Percentiles rank a stretch among this genome's conserved stretches.
phyloP scores from a whole-genome alignment of 2,113 vertebrate genomes.

The Entomyzon cyanotis region DNA sequence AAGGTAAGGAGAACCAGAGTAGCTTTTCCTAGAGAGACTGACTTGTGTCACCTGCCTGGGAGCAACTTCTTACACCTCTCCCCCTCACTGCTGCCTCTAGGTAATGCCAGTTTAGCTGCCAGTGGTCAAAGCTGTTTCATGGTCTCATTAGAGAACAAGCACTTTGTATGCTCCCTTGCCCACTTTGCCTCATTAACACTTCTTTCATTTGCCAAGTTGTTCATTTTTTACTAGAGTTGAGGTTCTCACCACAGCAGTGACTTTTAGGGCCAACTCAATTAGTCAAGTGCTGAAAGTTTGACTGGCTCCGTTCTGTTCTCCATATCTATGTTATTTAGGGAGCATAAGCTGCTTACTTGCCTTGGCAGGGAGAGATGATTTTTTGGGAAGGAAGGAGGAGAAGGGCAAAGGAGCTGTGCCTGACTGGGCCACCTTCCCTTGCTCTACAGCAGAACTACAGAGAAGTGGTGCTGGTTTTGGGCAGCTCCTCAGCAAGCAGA shows the following conservation, averaged over 20 bases:
- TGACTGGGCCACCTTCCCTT: not conserved
- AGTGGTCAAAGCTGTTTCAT: not conserved
- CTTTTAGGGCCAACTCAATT: not conserved
- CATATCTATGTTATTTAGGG: not conserved
- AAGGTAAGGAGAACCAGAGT: slow-evolving; percentile 78
- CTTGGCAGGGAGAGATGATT: not conserved
- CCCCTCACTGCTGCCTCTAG: not conserved
- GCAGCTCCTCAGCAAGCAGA: not conserved
- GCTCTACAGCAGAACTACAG: not conserved
- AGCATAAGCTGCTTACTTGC: not conserved
- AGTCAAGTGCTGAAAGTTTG: not conserved
- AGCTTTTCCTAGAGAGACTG: not conserved
- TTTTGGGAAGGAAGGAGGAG: not conserved
- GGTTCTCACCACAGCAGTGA: not conserved
- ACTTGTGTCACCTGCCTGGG: not conserved
- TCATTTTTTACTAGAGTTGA: not conserved
- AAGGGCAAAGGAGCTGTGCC: not conserved
- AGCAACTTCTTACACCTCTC: not conserved
- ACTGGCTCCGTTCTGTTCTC: not conserved
- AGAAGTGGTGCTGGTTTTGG: not conserved
- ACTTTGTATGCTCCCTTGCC: not conserved
- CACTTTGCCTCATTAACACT: not conserved
- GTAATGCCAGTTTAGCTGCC: not conserved
- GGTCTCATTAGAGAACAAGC: not conserved
- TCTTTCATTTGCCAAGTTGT: not conserved